Evolutionary conservation across 2,888 invertebrate genomes (phyloP).

Genomic region (Xestia xanthographa): DNA sequence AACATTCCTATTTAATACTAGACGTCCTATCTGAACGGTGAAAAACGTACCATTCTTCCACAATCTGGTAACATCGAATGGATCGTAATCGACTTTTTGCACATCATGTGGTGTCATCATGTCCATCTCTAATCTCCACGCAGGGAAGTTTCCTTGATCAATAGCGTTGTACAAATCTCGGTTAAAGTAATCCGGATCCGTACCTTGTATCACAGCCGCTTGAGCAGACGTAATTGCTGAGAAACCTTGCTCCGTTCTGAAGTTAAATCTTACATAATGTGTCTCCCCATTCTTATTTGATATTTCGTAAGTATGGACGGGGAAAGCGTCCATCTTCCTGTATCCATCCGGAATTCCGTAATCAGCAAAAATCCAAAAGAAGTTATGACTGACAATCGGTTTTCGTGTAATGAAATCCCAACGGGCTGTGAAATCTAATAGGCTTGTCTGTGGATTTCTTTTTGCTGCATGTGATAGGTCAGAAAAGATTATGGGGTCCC

Average conservation of each 20-base stretch:
- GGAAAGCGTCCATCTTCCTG: constrained; percentile 97
- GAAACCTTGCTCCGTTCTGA: constrained; percentile 96
- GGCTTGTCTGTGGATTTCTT: constrained; percentile 90
- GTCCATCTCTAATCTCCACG: constrained; percentile 85
- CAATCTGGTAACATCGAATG: constrained; percentile 85
- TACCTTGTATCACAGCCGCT: constrained; percentile 91
- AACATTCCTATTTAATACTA: constrained; percentile 87
- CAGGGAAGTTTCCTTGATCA: constrained; percentile 90
- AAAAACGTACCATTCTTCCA: constrained; percentile 86
- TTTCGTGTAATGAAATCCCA: constrained; percentile 89
- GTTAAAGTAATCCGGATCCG: constrained; percentile 95
- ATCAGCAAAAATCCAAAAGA: constrained; percentile 95
- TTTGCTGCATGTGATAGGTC: constrained; percentile 85
- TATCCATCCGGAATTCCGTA: constrained; percentile 96
- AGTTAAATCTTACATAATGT: constrained; percentile 96
- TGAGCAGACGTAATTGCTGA: constrained; percentile 92
- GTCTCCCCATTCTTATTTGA: constrained; percentile 93
- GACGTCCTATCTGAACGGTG: constrained; percentile 86
- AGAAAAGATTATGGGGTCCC: constrained; percentile 89
- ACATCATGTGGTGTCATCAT: constrained; percentile 82
- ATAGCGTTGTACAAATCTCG: constrained; percentile 96
- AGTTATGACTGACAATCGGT: constrained; percentile 93
- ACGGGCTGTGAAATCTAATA: constrained; percentile 74
- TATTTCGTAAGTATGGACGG: constrained; percentile 96
- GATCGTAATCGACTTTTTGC: constrained; percentile 79